Evolutionary conservation across 2,797 vertebrate species (phyloP).

Genomic region (Apogon talboti): DNA sequence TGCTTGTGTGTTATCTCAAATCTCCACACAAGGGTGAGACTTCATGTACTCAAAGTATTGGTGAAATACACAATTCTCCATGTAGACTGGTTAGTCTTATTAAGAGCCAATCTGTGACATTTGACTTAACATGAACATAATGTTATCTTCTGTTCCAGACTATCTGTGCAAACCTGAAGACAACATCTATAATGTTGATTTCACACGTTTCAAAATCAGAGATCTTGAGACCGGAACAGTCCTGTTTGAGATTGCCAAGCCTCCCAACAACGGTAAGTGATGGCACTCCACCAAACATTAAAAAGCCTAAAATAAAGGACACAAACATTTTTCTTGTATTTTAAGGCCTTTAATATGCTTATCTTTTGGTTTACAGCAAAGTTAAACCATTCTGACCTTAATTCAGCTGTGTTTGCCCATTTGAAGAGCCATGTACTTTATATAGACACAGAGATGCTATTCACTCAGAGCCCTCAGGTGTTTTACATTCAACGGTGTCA

Average conservation of each 20-base stretch:
- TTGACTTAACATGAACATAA: background rate
- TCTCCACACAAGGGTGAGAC: background rate
- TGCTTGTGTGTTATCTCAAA: background rate
- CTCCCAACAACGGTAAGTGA: conserved; percentile 86
- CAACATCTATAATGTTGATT: conserved; percentile 96
- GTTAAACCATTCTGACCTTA: background rate
- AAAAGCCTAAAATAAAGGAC: background rate
- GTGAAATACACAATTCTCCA: background rate
- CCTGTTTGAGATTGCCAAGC: conserved; percentile 99
- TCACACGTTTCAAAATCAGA: conserved; percentile 98
- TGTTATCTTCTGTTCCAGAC: conserved; percentile 77
- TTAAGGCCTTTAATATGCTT: background rate
- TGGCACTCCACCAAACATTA: background rate
- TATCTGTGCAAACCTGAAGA: conserved; percentile 97
- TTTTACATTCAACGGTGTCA: background rate
- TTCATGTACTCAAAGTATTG: background rate
- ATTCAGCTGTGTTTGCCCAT: background rate
- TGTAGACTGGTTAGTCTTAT: background rate
- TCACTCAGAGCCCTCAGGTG: background rate
- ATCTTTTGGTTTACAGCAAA: background rate
- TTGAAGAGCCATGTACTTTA: background rate
- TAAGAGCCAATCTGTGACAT: background rate
- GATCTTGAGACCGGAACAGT: conserved; percentile 96
- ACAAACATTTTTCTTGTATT: background rate
- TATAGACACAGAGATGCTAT: background rate